Evolutionary conservation across 2,888 invertebrate species (phyloP).

Genomic region (Meliscaeva auricollis): DNA sequence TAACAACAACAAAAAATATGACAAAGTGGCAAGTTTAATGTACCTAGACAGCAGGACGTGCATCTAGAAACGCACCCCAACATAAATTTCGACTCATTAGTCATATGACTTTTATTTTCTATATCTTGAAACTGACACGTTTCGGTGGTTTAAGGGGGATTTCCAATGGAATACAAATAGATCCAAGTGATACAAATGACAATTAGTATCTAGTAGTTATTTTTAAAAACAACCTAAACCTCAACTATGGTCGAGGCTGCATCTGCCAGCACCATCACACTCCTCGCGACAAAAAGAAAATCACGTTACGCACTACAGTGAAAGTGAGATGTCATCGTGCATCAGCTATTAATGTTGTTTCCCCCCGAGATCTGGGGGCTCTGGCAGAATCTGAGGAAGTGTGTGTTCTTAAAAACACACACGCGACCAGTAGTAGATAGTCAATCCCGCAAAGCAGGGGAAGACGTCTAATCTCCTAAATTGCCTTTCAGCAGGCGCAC

Average conservation of each 20-base stretch:
- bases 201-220: constrained; percentile 54
- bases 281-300: constrained; percentile 40
- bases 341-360: constrained; percentile 68
- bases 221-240: constrained; percentile 43
- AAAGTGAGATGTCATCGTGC: constrained; percentile 72
- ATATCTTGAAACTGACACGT: constrained; percentile 38
- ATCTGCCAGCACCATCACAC: constrained; percentile 67
- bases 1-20: constrained; percentile 31
- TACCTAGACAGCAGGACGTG: constrained; percentile 45
- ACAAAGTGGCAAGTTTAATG: constrained; percentile 52
- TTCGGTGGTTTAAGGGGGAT: constrained; percentile 37
- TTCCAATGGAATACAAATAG: constrained; percentile 22
- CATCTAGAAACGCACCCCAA: constrained; percentile 47
- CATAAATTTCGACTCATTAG: constrained; percentile 46
- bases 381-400: constrained; percentile 4
- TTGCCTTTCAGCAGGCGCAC: constrained; percentile 64
- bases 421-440: constrained; percentile 62
- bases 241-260: constrained; percentile 49
- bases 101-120: constrained; percentile 34
- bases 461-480: constrained; percentile 61
- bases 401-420: constrained; percentile 40
- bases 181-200: constrained; percentile 40
- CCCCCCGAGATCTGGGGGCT: constrained; percentile 52
- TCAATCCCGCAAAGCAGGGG: constrained; percentile 49
- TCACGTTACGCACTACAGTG: constrained; percentile 64